phyloP scores from a whole-genome alignment of 1,140 invertebrate genomes.

The Drosophila varians region DNA sequence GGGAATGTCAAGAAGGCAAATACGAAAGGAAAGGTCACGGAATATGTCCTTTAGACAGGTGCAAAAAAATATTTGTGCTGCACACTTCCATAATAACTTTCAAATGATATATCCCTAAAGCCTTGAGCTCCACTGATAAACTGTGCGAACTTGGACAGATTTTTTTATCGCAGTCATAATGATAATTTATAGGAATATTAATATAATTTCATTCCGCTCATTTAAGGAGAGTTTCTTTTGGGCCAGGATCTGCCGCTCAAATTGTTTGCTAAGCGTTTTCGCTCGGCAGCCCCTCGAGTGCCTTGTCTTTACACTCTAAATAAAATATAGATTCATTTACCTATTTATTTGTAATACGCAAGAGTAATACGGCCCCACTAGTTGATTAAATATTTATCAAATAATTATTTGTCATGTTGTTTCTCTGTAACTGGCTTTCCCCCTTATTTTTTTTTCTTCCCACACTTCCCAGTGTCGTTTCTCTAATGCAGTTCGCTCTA shows the following conservation, averaged over 20 bases:
- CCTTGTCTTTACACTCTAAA: conserved; percentile 3
- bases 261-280: conserved; percentile 50
- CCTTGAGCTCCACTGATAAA: conserved; percentile 9
- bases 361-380: no score
- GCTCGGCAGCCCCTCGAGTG: conserved; percentile 24
- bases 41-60: no score
- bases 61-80: no score
- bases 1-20: no score
- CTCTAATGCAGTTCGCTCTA: conserved; percentile 52
- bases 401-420: not conserved
- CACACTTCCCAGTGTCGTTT: conserved; percentile 15
- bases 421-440: not conserved
- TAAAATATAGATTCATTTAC: no score
- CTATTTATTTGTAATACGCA: no score
- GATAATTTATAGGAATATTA: conserved; percentile 21
- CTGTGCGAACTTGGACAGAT: conserved; percentile 26
- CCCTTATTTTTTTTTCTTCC: conserved; percentile 4
- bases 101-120: no score
- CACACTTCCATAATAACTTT: no score
- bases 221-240: conserved; percentile 12
- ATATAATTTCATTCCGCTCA: conserved; percentile 33
- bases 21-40: no score
- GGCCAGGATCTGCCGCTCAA: conserved; percentile 37
- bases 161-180: conserved; percentile 13
- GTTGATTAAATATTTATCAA: no score